phyloP scores from a whole-genome alignment of 2,797 vertebrate genomes.

The Cynodonichthys magdalenae region DNA sequence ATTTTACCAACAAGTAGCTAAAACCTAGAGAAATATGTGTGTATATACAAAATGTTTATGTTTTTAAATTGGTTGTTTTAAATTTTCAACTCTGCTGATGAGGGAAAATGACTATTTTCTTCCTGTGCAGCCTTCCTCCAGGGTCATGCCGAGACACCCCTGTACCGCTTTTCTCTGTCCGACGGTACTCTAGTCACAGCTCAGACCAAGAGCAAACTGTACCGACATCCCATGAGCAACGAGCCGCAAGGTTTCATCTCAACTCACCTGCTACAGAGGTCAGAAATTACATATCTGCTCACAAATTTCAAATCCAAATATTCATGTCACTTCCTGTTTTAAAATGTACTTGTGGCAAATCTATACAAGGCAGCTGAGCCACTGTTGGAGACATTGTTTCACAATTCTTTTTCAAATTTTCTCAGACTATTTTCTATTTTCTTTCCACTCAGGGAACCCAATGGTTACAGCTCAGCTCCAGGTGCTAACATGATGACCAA shows the following conservation, averaged over 20 bases:
- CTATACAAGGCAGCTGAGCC: no score
- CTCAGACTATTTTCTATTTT: constrained; percentile 16
- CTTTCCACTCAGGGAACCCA: constrained; percentile 87
- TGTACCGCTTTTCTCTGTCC: constrained; percentile 94
- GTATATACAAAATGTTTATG: no score
- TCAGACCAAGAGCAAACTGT: constrained; percentile 95
- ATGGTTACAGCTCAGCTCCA: constrained; percentile 89
- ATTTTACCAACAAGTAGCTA: no score
- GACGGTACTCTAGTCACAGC: constrained; percentile 95
- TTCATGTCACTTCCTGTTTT: no score
- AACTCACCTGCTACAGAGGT: constrained; percentile 96
- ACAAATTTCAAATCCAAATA: constrained; percentile 8
- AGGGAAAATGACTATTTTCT: not conserved
- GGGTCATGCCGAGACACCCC: constrained; percentile 92
- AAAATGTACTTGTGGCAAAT: not conserved
- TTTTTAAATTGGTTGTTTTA: no score
- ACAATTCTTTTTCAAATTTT: not conserved
- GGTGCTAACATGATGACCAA: constrained; percentile 78
- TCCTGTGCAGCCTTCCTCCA: constrained; percentile 87
- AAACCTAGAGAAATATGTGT: no score
- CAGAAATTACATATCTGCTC: constrained; percentile 37
- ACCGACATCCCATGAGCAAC: constrained; percentile 90
- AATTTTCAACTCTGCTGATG: no score
- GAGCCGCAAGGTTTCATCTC: constrained; percentile 94
- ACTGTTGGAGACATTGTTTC: not conserved